Evolutionary conservation across 37 sponge, comb jelly and placozoan species (phyloP).

Genomic region (Bolinopsis microptera): DNA sequence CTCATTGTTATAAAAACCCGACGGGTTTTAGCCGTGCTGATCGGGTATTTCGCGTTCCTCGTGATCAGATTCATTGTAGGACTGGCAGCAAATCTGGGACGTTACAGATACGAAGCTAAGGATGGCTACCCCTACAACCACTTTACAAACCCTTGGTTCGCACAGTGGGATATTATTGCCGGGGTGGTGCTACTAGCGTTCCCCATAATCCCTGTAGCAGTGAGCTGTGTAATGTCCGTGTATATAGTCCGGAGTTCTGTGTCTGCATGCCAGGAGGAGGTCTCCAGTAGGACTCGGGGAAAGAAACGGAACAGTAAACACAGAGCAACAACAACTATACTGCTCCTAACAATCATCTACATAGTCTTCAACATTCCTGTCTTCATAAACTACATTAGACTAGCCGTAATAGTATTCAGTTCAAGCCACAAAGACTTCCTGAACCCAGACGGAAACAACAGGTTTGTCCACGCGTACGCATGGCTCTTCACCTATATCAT

Average conservation of each 20-base stretch:
- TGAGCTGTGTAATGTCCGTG: neutral
- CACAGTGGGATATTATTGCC: neutral
- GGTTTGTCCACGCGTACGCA: neutral
- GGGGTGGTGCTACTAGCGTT: neutral
- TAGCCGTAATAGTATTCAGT: neutral
- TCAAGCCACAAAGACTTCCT: neutral
- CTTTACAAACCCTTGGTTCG: neutral
- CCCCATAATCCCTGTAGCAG: neutral
- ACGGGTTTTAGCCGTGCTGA: neutral
- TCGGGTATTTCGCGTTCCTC: neutral
- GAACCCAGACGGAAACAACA: neutral
- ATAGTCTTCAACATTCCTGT: neutral
- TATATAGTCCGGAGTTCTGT: neutral
- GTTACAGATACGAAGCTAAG: neutral
- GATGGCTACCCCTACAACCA: neutral
- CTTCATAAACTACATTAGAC: neutral
- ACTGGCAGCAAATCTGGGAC: neutral
- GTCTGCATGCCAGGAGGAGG: neutral
- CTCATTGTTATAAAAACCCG: neutral
- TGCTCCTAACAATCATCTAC: neutral
- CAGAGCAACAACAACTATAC: neutral
- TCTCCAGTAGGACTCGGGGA: neutral
- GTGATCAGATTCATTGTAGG: neutral
- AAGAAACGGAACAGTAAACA: neutral
- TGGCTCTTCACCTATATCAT: neutral